Evolutionary conservation across 2,797 vertebrate genomes (phyloP).

Genomic region (Melanotaenia nigrans): DNA sequence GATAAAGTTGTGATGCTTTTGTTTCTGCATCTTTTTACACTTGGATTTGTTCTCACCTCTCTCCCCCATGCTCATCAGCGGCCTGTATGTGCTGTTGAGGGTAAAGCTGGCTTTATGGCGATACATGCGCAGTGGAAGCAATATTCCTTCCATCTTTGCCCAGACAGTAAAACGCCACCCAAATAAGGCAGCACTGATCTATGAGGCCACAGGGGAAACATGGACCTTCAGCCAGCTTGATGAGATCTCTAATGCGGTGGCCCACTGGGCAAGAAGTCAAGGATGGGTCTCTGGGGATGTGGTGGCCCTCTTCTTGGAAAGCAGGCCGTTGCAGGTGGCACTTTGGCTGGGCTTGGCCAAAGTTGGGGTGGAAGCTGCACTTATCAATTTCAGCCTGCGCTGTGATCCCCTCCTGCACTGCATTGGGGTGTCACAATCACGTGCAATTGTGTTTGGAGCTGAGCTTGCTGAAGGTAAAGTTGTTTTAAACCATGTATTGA

Average conservation of each 20-base stretch:
- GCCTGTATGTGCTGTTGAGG: constrained; percentile 87
- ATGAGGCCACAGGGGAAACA: constrained; percentile 84
- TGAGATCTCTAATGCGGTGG: constrained; percentile 85
- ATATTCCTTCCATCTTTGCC: constrained; percentile 87
- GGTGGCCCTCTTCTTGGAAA: constrained; percentile 92
- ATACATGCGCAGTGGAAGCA: constrained; percentile 81
- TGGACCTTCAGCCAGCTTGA: constrained; percentile 91
- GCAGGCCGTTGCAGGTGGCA: constrained; percentile 88
- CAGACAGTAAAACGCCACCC: constrained; percentile 81
- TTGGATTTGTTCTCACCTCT: constrained; percentile 5
- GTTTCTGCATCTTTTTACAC: neutral
- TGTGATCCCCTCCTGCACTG: constrained; percentile 88
- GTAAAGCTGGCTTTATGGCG: constrained; percentile 86
- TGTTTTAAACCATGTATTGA: neutral
- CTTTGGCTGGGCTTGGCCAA: constrained; percentile 94
- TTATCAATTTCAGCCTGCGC: constrained; percentile 91
- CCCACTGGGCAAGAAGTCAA: constrained; percentile 82
- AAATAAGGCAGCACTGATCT: constrained; percentile 87
- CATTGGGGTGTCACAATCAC: constrained; percentile 83
- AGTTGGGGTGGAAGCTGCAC: constrained; percentile 87
- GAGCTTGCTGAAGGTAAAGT: constrained; percentile 88
- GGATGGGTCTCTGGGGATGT: constrained; percentile 88
- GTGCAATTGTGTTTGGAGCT: constrained; percentile 88
- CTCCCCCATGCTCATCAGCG: constrained; percentile 71
- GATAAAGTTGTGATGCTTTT: neutral